Evolutionary conservation across 2,888 invertebrate genomes (phyloP).

Genomic region (Cheiracanthium punctorium): DNA sequence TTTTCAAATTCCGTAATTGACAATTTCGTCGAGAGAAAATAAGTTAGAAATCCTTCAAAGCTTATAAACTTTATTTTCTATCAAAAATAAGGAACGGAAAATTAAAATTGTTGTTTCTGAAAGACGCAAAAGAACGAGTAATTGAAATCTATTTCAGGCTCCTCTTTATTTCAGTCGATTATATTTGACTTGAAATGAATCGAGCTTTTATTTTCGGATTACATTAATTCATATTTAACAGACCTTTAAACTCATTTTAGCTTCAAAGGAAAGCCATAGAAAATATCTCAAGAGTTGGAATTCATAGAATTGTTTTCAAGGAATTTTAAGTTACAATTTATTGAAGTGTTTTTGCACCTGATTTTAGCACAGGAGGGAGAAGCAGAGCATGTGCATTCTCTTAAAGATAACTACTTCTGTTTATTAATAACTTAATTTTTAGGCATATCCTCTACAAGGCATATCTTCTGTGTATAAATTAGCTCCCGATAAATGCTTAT

Average conservation of each 20-base stretch:
- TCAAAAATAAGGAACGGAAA: not conserved
- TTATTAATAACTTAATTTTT: too few species aligned
- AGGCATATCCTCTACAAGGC: too few species aligned
- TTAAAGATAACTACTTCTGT: too few species aligned
- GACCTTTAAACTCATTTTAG: not conserved
- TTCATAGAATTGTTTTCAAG: too few species aligned
- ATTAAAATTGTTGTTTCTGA: slow-evolving; percentile 8
- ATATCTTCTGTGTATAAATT: too few species aligned
- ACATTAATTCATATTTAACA: not conserved
- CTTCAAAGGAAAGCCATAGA: not conserved
- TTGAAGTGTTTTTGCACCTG: too few species aligned
- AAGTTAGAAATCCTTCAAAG: not conserved
- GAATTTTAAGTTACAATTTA: too few species aligned
- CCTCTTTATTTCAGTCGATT: not conserved
- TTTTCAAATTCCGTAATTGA: slow-evolving; percentile 17
- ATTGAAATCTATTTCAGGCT: not conserved
- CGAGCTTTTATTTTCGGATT: not conserved
- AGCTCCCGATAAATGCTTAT: too few species aligned
- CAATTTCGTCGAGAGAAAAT: not conserved
- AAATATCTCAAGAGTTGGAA: too few species aligned
- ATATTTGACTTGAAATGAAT: not conserved
- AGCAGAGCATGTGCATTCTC: too few species aligned
- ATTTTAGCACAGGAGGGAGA: too few species aligned
- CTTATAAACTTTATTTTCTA: slow-evolving; percentile 12
- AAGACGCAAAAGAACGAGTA: not conserved